Base-by-base conservation (phyloP, 2,797 vertebrate species). In the Antennarius maculatus region DNA sequence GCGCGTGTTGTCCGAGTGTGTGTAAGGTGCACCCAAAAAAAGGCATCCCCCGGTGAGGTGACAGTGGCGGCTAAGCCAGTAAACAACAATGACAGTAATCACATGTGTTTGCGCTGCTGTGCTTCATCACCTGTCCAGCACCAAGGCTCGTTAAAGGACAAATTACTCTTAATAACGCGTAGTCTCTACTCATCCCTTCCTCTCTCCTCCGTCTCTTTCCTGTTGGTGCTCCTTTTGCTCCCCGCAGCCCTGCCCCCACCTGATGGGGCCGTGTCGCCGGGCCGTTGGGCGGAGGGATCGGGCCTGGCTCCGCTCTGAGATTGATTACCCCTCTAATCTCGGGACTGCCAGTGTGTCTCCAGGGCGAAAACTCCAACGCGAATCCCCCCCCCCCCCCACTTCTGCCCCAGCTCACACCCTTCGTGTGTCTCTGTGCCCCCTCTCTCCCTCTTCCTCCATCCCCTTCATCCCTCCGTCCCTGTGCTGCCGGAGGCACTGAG, bases 131-230 rank as follows among this genome's bases (percentile, higher is more conserved):
- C 88, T 91, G 90, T 91, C 90, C 75, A 75, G 63, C 77, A 86
- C 89, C 85, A 86, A 88, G 85, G 86, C 89, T 92, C 91, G 89
- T 92, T 92, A 91, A 88, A 92, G 87, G 91, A 92, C 91, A 93
- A 93, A 94, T 91, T 88, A 93, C 88, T 92, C 85, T 90, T 91
- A 92, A 91, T 93, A 92, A 91, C 90, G 84, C 86, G 86, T 86
- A 89, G 86, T 91, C 79, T 75, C 41, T 66, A 45, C 77, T 73
- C 74, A 71, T 81, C 70, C 74, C 71, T 71, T 60, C 55, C 75
- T 64, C 66, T 55, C 69, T 70, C 49, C 61, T 76, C 63, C 65
- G 76, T 62, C 55, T 77, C 78, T 73, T 62, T 58, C 60, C 65
- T 84, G 82, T 80, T 86, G 77, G 58, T 69, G 63, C 57, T 66